A percentile compares a stretch with the other conserved stretches of the same genome.
These are phyloP conservation scores for Corythucha ciliata DNA, from an alignment of 2,888 invertebrate species.

Conservation along the genomic window DNA sequence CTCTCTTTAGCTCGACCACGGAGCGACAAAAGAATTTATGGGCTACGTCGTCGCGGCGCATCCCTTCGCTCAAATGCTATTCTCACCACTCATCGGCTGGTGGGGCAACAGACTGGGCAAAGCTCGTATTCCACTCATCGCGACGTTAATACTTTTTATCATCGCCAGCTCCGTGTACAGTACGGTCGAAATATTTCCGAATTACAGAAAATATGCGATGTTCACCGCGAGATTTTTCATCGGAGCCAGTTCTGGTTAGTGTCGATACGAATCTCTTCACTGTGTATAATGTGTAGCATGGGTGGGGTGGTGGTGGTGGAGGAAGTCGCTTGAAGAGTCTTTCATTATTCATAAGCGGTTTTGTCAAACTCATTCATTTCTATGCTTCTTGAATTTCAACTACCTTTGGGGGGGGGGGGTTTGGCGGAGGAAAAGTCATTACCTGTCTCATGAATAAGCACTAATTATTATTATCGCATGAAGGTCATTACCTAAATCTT, in stretches of 20 bases:
- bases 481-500: no score
- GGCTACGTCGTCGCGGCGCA: slow-evolving; percentile 77
- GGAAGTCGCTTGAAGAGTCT: no score
- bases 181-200: slow-evolving; percentile 58
- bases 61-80: slow-evolving; percentile 77
- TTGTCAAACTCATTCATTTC: no score
- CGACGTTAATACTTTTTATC: slow-evolving; percentile 61
- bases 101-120: slow-evolving; percentile 70
- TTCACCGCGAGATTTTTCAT: slow-evolving; percentile 65
- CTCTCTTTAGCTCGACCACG: slow-evolving; percentile 60
- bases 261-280: neutral
- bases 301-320: neutral
- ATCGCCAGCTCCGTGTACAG: slow-evolving; percentile 65
- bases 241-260: slow-evolving; percentile 69
- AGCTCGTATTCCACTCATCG: slow-evolving; percentile 60
- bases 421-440: no score
- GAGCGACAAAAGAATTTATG: slow-evolving; percentile 71
- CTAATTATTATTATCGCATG: no score
- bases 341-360: no score
- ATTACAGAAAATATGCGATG: slow-evolving; percentile 62
- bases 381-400: no score
- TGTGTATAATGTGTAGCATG: neutral
- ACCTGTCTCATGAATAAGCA: no score
- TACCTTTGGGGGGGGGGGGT: no score
- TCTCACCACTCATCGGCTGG: slow-evolving; percentile 74